phyloP scores from a whole-genome alignment of 2,113 vertebrate species.

The Apaloderma vittatum region DNA sequence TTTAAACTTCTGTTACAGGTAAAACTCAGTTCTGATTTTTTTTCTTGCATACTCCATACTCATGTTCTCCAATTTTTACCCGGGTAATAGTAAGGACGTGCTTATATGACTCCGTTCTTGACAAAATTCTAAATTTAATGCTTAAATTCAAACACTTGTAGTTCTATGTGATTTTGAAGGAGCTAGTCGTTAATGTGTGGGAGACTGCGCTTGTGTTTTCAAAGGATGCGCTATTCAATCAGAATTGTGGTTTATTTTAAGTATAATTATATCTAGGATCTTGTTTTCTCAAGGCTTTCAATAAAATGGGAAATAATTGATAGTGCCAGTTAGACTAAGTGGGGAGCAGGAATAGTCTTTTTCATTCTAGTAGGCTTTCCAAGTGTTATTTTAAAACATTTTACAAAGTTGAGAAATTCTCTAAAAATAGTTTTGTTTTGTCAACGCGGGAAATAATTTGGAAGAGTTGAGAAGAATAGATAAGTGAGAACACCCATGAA shows the following conservation, averaged over 20 bases:
- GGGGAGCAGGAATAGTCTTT: neutral
- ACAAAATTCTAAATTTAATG: neutral
- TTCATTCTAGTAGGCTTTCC: neutral
- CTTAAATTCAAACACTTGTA: neutral
- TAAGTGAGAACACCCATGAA: slow-evolving; percentile 14
- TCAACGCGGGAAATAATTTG: slow-evolving; percentile 23
- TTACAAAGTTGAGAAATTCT: neutral
- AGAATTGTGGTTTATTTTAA: neutral
- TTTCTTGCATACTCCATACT: neutral
- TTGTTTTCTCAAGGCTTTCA: neutral
- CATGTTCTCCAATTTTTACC: neutral
- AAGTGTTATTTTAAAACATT: neutral
- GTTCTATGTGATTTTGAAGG: neutral
- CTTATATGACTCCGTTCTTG: neutral
- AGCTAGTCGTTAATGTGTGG: neutral
- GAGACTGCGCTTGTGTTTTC: neutral
- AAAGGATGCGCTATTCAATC: neutral
- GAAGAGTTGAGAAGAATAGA: neutral
- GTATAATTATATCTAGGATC: neutral
- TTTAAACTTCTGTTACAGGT: neutral
- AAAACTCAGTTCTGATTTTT: neutral
- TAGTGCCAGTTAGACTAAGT: neutral
- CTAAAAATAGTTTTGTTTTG: slow-evolving; percentile 39
- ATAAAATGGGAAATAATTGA: neutral
- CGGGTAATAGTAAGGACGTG: neutral